phyloP scores from a whole-genome alignment of 1,140 invertebrate species.

The Zelostemma sp. region DNA sequence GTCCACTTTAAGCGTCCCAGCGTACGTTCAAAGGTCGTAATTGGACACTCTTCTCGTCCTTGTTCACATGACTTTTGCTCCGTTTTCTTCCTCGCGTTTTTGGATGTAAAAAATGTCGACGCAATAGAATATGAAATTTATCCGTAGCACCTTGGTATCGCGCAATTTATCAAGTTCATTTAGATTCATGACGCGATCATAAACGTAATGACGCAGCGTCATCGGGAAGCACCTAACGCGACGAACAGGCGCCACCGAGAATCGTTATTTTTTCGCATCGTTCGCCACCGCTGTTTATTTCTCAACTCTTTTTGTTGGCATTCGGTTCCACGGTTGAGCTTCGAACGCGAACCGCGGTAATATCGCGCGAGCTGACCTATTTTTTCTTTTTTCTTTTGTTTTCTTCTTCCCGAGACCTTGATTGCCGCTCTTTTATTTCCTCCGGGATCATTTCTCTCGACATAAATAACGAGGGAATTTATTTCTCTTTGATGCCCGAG shows the following conservation, averaged over 20 bases:
- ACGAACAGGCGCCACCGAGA: conserved; percentile 33
- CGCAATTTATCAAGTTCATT: conserved; percentile 55
- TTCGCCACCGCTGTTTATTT: conserved; percentile 5
- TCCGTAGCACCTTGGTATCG: conserved; percentile 48
- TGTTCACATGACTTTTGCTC: no score
- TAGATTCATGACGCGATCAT: conserved; percentile 55
- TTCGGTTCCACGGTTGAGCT: no score
- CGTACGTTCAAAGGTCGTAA: conserved; percentile 26
- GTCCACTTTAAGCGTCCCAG: conserved; percentile 31
- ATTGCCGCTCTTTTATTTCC: no score
- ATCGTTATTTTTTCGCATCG: conserved; percentile 34
- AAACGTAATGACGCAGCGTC: conserved; percentile 57
- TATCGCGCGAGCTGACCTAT: no score
- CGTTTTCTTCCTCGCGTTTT: no score
- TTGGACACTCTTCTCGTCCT: conserved; percentile 17
- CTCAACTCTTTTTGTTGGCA: no score
- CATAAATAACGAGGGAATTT: background rate
- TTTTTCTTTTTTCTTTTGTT: background rate
- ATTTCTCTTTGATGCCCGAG: conserved; percentile 1
- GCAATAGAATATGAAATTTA: conserved; percentile 60
- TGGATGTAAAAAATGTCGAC: background rate
- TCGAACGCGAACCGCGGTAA: no score
- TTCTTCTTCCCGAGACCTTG: background rate
- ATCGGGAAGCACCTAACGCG: conserved; percentile 30
- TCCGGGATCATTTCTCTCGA: no score